Conservation (phyloP, 2,113 vertebrate genomes). For the Peromyscus californicus region DNA sequence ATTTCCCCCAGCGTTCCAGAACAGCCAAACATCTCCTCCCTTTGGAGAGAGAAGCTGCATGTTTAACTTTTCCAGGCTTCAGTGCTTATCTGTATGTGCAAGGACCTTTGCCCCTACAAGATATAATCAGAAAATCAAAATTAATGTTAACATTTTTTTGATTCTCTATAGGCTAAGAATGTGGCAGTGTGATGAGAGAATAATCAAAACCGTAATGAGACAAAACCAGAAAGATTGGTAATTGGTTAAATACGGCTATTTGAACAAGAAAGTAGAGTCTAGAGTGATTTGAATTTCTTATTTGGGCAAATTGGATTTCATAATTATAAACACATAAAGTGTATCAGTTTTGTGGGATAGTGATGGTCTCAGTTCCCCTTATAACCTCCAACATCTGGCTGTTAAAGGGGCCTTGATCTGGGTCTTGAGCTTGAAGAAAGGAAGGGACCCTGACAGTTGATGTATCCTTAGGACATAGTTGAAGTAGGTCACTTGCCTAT, state of each 20-base stretch:
- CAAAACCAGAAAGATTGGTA: background rate
- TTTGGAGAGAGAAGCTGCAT: background rate
- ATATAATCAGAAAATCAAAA: constrained; percentile 51
- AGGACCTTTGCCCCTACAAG: background rate
- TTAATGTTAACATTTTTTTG: background rate
- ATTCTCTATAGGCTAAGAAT: background rate
- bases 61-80: background rate
- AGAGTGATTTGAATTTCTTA: background rate
- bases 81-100: background rate
- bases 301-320: background rate
- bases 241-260: background rate
- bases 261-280: background rate
- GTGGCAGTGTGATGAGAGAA: background rate
- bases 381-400: background rate
- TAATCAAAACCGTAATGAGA: background rate
- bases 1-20: background rate
- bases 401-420: background rate
- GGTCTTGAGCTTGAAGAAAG: background rate
- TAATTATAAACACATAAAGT: constrained; percentile 35
- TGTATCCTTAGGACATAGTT: background rate
- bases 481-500: background rate
- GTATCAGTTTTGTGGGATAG: background rate
- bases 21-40: background rate
- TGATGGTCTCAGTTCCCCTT: background rate
- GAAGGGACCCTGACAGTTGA: background rate